phyloP scores from a whole-genome alignment of 92 coral and sea anemone species.

The Porites rus region DNA sequence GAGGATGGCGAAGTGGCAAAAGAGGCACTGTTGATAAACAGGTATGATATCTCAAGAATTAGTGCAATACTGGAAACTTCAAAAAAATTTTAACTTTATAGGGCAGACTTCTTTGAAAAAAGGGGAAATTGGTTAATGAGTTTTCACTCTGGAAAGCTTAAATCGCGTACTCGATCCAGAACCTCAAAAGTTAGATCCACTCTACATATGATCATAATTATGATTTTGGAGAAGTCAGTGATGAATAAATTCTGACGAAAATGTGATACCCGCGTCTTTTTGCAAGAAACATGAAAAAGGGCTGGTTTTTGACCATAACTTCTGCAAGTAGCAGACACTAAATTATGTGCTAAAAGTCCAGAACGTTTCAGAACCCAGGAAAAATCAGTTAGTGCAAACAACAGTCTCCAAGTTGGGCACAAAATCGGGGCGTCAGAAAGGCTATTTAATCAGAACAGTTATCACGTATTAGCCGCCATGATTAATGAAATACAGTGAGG shows the following conservation, averaged over 20 bases:
- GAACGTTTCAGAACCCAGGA: not conserved
- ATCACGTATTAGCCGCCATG: too few relatives aligned
- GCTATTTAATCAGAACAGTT: not conserved
- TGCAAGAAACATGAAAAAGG: too few relatives aligned
- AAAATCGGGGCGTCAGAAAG: not conserved
- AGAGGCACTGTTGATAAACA: not conserved
- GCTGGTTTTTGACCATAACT: too few relatives aligned
- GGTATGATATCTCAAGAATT: slow-evolving; percentile 3
- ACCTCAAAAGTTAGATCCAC: not conserved
- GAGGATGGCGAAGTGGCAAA: slow-evolving; percentile 22
- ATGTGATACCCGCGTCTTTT: too few relatives aligned
- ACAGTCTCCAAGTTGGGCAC: too few relatives aligned
- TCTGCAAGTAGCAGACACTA: not conserved
- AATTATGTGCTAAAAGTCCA: not conserved
- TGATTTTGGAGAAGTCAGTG: not conserved
- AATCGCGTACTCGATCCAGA: not conserved
- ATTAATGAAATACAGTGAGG: too few relatives aligned
- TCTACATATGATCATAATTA: not conserved
- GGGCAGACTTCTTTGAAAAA: too few relatives aligned
- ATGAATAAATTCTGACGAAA: too few relatives aligned
- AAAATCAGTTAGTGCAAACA: too few relatives aligned
- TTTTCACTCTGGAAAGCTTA: too few relatives aligned
- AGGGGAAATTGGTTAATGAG: too few relatives aligned
- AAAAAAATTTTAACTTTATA: not conserved
- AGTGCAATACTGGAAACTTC: not conserved